These are phyloP conservation scores for Triplophysa bombifrons DNA, from an alignment of 2,797 vertebrate genomes.

Conservation along the genomic window DNA sequence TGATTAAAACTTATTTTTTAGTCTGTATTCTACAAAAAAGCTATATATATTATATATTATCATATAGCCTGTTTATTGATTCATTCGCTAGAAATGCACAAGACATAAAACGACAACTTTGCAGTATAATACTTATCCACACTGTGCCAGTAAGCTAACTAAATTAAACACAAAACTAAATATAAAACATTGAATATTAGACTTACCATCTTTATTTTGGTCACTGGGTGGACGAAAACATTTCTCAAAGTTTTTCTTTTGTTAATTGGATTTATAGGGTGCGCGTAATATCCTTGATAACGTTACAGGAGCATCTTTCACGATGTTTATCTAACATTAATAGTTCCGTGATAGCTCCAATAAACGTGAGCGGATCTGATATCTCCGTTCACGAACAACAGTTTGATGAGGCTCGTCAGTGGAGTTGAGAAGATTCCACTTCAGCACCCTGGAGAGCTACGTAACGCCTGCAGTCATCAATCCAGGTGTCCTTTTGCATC, in stretches of 20 bases:
- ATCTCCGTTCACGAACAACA: slow-evolving; percentile 32
- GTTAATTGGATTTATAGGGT: neutral
- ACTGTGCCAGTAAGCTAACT: neutral
- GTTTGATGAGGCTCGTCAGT: slow-evolving; percentile 36
- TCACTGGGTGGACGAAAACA: neutral
- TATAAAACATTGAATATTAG: neutral
- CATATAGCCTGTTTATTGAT: neutral
- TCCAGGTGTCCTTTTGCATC: slow-evolving; percentile 56
- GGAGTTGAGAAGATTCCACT: slow-evolving; percentile 65
- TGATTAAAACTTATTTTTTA: neutral
- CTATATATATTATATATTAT: neutral
- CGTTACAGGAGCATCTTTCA: neutral
- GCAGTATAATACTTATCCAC: neutral
- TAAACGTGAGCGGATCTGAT: neutral
- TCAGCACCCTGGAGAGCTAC: slow-evolving; percentile 84
- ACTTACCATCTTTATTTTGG: slow-evolving; percentile 45
- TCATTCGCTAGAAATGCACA: neutral
- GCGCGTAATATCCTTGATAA: neutral
- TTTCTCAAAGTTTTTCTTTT: slow-evolving; percentile 5
- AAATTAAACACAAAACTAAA: neutral
- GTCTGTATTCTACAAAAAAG: neutral
- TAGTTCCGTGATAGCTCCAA: slow-evolving; percentile 2
- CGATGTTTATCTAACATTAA: neutral
- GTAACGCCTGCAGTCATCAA: slow-evolving; percentile 67
- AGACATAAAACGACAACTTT: neutral